A percentile compares a stretch with the other conserved stretches of the same genome.
These are phyloP conservation scores for Anthonomus grandis DNA, from an alignment of 1,140 invertebrate species.

Conservation along the genomic window DNA sequence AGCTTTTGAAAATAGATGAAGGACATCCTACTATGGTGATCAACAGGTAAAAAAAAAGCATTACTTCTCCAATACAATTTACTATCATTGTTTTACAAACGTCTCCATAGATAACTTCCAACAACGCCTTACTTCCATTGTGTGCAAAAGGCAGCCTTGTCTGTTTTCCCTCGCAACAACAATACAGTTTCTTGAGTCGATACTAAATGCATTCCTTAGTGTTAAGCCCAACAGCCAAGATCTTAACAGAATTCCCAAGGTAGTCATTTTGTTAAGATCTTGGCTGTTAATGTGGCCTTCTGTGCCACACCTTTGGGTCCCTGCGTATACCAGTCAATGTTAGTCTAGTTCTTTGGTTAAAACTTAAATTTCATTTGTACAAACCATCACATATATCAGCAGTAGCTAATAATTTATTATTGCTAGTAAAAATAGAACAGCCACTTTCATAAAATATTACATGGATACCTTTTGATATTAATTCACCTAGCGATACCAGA, in stretches of 20 bases:
- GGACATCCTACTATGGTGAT: slow-evolving; percentile 45
- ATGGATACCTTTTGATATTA: slow-evolving; percentile 23
- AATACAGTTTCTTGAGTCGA: no score
- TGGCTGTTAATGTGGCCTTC: slow-evolving; percentile 36
- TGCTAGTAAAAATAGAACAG: slow-evolving; percentile 26
- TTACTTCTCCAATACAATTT: slow-evolving; percentile 37
- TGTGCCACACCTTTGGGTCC: slow-evolving; percentile 30
- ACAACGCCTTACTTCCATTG: slow-evolving; percentile 25
- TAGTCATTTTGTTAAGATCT: slow-evolving; percentile 24
- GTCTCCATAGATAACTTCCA: slow-evolving; percentile 45
- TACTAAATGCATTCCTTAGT: slow-evolving; percentile 9
- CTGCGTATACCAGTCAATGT: slow-evolving; percentile 23
- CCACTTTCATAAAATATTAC: slow-evolving; percentile 26
- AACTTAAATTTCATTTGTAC: slow-evolving; percentile 41
- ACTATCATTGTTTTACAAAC: slow-evolving; percentile 40
- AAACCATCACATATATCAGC: slow-evolving; percentile 31
- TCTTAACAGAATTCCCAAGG: no score
- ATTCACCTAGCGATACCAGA: slow-evolving; percentile 28
- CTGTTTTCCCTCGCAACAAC: slow-evolving; percentile 43
- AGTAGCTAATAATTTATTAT: slow-evolving; percentile 27
- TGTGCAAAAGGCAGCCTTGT: slow-evolving; percentile 35
- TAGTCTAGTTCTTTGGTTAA: slow-evolving; percentile 10
- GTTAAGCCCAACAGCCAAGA: slow-evolving; percentile 20
- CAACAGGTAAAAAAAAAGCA: slow-evolving; percentile 47
- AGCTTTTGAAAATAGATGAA: slow-evolving; percentile 43